A percentile compares a stretch with the other conserved stretches of the same genome.
phyloP scores from a whole-genome alignment of 1,140 invertebrate species.

The Drosophila nigromelanica region DNA sequence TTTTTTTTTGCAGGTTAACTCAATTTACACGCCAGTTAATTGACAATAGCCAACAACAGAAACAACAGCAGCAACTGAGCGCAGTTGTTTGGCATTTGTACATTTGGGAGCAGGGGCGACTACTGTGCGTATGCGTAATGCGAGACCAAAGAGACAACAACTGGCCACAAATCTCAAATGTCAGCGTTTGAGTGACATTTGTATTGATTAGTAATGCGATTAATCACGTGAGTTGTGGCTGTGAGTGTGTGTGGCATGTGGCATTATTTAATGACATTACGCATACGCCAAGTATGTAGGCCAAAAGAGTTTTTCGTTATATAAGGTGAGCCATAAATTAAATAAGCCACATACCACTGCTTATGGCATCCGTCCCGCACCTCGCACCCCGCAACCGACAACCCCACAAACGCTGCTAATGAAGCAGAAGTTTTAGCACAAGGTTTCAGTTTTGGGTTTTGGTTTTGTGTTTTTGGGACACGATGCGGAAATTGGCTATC shows the following conservation, averaged over 20 bases:
- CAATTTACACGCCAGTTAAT: conserved; percentile 67
- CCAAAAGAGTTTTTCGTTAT: conserved; percentile 42
- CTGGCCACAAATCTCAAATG: conserved; percentile 78
- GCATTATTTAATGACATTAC: conserved; percentile 64
- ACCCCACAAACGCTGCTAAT: conserved; percentile 34
- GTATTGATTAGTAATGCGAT: conserved; percentile 81
- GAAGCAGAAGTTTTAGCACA: conserved; percentile 29
- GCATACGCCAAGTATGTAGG: conserved; percentile 55
- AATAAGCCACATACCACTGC: conserved; percentile 30
- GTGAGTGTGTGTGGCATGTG: conserved; percentile 41
- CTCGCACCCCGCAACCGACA: not conserved
- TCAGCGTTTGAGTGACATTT: conserved; percentile 74
- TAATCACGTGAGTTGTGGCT: conserved; percentile 62
- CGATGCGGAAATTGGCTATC: conserved; percentile 3
- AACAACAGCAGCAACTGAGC: not conserved
- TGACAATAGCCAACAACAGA: conserved; percentile 43
- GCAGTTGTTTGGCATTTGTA: conserved; percentile 18
- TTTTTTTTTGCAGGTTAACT: conserved; percentile 42
- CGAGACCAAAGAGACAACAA: conserved; percentile 36
- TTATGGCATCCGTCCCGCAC: conserved; percentile 1
- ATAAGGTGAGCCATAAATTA: conserved; percentile 51
- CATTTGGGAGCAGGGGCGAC: conserved; percentile 34
- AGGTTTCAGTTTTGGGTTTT: not conserved
- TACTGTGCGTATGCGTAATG: conserved; percentile 77
- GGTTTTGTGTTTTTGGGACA: not conserved